Evolutionary conservation across 1,140 invertebrate species (phyloP), one percentile per base, ranked within the genome.

Genomic region (Procambarus virginalis): DNA sequence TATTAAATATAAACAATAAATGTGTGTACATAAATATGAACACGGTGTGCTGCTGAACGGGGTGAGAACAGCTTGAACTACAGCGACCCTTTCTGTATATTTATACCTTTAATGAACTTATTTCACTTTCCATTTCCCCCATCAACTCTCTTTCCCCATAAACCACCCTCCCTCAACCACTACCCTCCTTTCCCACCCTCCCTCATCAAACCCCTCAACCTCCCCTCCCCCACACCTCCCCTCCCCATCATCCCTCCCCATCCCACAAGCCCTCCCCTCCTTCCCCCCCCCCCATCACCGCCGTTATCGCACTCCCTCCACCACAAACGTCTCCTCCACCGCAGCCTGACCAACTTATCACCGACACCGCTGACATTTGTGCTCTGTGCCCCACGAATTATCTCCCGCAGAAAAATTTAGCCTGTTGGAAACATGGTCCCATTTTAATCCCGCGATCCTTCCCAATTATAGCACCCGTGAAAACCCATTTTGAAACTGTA

Each of bases 291-390:
- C 14, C 77, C 3, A 45, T 10, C 20, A 73, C 68, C 22, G 2
- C 34, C 68, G 68, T 73, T 73, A 73, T 73, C 68, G 22, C 68
- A 22, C 22, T n/a, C 3, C 5, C 68, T 34, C 20, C n/a, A 10
- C 68, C 68, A 73, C 68, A 73, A 73, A 73, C 34, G 68, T 73
- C 68, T 73, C 68, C n/a, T 5, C 22, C n/a, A 73, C 22, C 68
- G 5, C 22, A 34, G 68, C 68, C 22, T 34, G 12, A 34, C 68
- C 68, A 73, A 9, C 17, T 73, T 73, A 73, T 73, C 10, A 73
- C 68, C 46, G 51, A 55, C 51, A n/a, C 9, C 5, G 3, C 3
- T 49, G 77, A 55, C 77, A n/a, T 55, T 45, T 51, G 17, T n/a
- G n/a, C 77, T 51, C 5, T 73, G 20, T 34, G 5, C 68, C 4